phyloP scores from a whole-genome alignment of 2,113 vertebrate species.

The Atlantisia rogersi region DNA sequence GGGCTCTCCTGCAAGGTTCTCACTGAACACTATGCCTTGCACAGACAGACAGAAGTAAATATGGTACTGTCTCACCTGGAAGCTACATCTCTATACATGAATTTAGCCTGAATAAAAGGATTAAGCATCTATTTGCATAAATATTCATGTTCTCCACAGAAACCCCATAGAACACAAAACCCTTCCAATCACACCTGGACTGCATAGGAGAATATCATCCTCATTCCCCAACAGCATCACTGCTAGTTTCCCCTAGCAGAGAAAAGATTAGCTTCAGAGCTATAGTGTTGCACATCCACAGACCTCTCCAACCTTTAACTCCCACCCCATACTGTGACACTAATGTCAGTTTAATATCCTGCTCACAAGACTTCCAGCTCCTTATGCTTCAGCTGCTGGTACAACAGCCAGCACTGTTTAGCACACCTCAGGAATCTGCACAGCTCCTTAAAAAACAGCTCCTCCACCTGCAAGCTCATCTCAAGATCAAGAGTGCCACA shows the following conservation, averaged over 20 bases:
- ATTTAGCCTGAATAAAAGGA: background rate
- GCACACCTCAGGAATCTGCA: background rate
- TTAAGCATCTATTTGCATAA: background rate
- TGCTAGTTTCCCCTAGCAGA: background rate
- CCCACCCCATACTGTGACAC: background rate
- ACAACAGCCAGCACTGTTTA: background rate
- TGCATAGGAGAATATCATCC: background rate
- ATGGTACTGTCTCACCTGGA: background rate
- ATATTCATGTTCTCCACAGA: background rate
- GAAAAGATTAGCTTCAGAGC: background rate
- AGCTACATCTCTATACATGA: background rate
- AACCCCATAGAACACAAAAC: background rate
- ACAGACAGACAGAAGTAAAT: background rate
- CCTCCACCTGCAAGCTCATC: background rate
- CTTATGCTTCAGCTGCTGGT: background rate
- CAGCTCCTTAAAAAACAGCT: background rate
- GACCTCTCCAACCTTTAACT: background rate
- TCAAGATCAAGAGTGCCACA: constrained; percentile 6
- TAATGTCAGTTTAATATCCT: constrained; percentile 39
- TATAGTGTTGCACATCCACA: background rate
- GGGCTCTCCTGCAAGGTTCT: background rate
- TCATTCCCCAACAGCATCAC: background rate
- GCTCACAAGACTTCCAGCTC: background rate
- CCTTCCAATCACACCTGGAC: background rate
- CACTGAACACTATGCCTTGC: background rate